Evolutionary conservation across 2,113 vertebrate genomes (phyloP).

Genomic region (Esox niger): DNA sequence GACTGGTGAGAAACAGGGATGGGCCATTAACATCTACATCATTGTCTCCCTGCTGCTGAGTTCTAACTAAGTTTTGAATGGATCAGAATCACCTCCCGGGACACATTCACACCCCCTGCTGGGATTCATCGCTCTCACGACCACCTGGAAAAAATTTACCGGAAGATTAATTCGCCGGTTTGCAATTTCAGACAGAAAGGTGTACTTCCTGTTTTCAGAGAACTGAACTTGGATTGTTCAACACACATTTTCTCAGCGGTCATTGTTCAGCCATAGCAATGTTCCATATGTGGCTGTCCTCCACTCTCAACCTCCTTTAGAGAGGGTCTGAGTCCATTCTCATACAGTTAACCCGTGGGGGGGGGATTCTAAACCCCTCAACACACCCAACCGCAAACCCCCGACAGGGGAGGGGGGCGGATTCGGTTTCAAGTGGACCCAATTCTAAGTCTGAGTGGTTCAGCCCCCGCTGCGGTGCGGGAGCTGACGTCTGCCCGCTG

Average conservation of each 20-base stretch:
- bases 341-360: conserved; percentile 1
- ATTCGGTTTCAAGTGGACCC: not conserved
- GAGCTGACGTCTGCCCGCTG: conserved; percentile 40
- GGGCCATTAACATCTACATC: not conserved
- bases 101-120: not conserved
- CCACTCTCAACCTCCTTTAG: not conserved
- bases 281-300: not conserved
- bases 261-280: not conserved
- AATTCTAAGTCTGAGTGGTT: conserved; percentile 30
- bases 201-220: not conserved
- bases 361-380: not conserved
- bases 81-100: not conserved
- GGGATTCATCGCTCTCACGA: conserved; percentile 14
- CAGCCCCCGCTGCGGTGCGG: conserved; percentile 55
- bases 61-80: conserved; percentile 23
- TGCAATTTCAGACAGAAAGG: conserved; percentile 7
- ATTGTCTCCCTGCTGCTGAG: not conserved
- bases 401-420: too few species aligned
- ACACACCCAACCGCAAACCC: conserved; percentile 2
- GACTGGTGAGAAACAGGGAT: not conserved
- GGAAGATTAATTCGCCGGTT: conserved; percentile 15
- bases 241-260: not conserved
- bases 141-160: conserved; percentile 4
- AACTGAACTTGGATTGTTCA: not conserved
- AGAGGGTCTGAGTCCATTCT: conserved; percentile 24